Base-by-base conservation (phyloP, 2,797 vertebrate species). In the Spinus pinus region DNA sequence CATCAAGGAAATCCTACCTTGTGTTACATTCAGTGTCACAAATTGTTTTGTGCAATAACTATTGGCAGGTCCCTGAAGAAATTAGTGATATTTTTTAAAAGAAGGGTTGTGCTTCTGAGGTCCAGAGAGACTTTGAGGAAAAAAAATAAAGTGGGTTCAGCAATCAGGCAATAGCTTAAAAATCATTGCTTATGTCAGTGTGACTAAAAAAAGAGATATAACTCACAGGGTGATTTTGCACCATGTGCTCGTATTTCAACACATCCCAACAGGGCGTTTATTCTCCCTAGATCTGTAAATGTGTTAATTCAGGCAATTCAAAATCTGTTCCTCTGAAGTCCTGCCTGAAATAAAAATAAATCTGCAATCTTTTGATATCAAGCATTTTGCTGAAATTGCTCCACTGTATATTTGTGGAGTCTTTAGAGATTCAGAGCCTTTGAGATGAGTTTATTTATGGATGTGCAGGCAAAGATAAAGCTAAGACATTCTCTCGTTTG, bases 141-240 rank as follows among this genome's bases (percentile, higher is more conserved):
- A 31, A 81, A 23, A 93, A 81, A 61, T 75, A 39, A 82, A 74
- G 24, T 44, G 24, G 30, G 25, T 74, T 81, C 0, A 0, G 69
- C 70, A 69, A 87, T 71, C 37, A 57, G 51, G 46, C 67, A 86
- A 39, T n/a, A 53, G 28, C 70, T 88, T 75, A 85, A 94, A 91
- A 88, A 91, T 44, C 58, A 77, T 44, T 81, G 49, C 61, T 87
- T 81, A 42, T 83, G 54, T 90, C 88, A 93, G 30, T 30, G 44
- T 66, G 83, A 89, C 66, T 80, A 39, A 91, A 92, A 94, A 94
- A 88, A 82, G 61, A 71, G n/a, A 44, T 51, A 17, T 24, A 88
- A 72, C 22, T 86, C 83, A 62, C 1, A 1, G 42, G 22, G 41
- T 73, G 81, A 66, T 73, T 90, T 90, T 86, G 75, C 19, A 64